Percentiles rank a stretch among this genome's conserved stretches.
Evolutionary conservation across 1,140 invertebrate genomes (phyloP).

Genomic region (Argopecten irradians): DNA sequence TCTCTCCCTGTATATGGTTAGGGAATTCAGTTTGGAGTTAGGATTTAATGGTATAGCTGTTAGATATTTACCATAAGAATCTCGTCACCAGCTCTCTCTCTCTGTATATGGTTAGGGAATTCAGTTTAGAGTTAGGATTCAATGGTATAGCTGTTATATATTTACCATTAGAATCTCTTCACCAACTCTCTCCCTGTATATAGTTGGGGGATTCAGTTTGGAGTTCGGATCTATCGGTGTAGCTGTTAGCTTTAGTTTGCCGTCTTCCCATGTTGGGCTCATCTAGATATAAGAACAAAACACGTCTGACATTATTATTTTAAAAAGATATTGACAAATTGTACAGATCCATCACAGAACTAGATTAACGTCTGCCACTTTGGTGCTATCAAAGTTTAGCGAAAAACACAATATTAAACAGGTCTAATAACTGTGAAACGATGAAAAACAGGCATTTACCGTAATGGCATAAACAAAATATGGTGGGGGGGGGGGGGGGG

Average conservation of each 20-base stretch:
- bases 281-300: not conserved
- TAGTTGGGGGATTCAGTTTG: constrained; percentile 14
- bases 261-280: constrained; percentile 27
- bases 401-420: too few relatives aligned
- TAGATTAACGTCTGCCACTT: too few relatives aligned
- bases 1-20: too few relatives aligned
- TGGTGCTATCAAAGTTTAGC: too few relatives aligned
- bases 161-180: constrained; percentile 32
- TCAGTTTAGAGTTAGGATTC: not conserved
- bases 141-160: not conserved
- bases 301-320: not conserved
- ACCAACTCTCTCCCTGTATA: constrained; percentile 22
- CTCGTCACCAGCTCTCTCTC: not conserved
- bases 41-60: not conserved
- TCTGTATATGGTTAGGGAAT: not conserved
- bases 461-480: too few relatives aligned
- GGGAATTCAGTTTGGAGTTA: not conserved
- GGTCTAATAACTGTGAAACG: too few relatives aligned
- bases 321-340: too few relatives aligned
- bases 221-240: not conserved
- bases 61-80: not conserved
- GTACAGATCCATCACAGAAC: too few relatives aligned
- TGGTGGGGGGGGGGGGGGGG: too few relatives aligned
- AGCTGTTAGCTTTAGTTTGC: constrained; percentile 16
- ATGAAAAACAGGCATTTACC: too few relatives aligned